Evolutionary conservation across 2,888 invertebrate species (phyloP).

Genomic region (Parapristionchus giblindavisi): DNA sequence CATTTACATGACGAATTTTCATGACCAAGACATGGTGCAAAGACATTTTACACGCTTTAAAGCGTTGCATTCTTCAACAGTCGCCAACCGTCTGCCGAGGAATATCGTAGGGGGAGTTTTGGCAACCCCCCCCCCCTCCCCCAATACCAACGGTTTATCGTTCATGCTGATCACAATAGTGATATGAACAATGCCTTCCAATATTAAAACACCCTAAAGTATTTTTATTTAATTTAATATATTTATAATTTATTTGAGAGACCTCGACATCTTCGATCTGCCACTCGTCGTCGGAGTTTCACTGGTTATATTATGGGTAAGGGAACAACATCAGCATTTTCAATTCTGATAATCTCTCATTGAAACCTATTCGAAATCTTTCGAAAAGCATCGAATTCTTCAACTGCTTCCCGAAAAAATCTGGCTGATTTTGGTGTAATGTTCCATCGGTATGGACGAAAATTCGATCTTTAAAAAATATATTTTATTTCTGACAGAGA

Average conservation of each 20-base stretch:
- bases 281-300: conserved; percentile 88
- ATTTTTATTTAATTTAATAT: too few species aligned
- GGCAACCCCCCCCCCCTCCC: not conserved
- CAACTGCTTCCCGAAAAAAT: not conserved
- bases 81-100: too few species aligned
- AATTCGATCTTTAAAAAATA: not conserved
- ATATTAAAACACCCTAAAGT: too few species aligned
- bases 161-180: too few species aligned
- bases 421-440: not conserved
- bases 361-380: not conserved
- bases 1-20: too few species aligned
- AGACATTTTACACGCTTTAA: too few species aligned
- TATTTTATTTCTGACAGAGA: not conserved
- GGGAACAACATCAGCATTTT: conserved; percentile 70
- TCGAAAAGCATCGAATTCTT: not conserved
- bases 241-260: conserved; percentile 28
- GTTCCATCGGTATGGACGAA: not conserved
- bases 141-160: too few species aligned
- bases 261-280: conserved; percentile 79
- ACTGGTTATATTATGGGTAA: conserved; percentile 84
- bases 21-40: too few species aligned
- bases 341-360: not conserved
- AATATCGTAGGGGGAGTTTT: too few species aligned
- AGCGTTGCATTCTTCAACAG: too few species aligned
- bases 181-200: too few species aligned